Evolutionary conservation across 1,140 invertebrate species (phyloP).

Genomic region (Camponotus vicinus): DNA sequence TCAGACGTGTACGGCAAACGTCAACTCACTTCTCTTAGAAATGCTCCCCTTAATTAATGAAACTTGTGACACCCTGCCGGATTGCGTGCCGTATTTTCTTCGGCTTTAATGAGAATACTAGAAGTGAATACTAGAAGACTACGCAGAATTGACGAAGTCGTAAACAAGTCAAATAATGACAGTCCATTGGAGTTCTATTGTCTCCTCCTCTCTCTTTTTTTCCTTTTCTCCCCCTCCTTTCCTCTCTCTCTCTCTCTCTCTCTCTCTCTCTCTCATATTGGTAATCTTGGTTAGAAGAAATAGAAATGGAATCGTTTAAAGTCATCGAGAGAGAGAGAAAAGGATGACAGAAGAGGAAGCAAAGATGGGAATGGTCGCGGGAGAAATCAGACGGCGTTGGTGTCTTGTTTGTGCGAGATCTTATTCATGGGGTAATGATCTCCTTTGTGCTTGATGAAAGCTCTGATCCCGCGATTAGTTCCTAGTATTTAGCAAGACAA

Average conservation of each 20-base stretch:
- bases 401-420: background rate
- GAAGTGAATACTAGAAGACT: too few species aligned
- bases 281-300: constrained; percentile 23
- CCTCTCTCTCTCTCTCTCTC: too few species aligned
- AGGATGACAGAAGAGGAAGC: background rate
- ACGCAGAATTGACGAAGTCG: constrained; percentile 8
- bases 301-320: constrained; percentile 13
- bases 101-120: constrained; percentile 70
- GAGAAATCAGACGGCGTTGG: constrained; percentile 15
- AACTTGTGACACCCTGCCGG: constrained; percentile 74
- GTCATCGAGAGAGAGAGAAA: constrained; percentile 1
- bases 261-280: constrained; percentile 5
- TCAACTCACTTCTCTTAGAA: constrained; percentile 36
- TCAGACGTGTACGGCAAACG: background rate
- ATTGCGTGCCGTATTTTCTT: constrained; percentile 64
- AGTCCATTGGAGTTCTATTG: background rate
- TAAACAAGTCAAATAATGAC: constrained; percentile 50
- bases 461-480: constrained; percentile 34
- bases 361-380: constrained; percentile 15
- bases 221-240: too few species aligned
- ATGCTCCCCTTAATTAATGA: constrained; percentile 79
- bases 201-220: too few species aligned
- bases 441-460: constrained; percentile 45
- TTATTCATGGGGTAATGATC: constrained; percentile 47
- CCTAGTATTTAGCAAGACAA: background rate